A percentile compares a stretch with the other conserved stretches of the same genome.
Conservation (phyloP, 2,888 invertebrate genomes). For the Leptinotarsa rubiginosa region DNA sequence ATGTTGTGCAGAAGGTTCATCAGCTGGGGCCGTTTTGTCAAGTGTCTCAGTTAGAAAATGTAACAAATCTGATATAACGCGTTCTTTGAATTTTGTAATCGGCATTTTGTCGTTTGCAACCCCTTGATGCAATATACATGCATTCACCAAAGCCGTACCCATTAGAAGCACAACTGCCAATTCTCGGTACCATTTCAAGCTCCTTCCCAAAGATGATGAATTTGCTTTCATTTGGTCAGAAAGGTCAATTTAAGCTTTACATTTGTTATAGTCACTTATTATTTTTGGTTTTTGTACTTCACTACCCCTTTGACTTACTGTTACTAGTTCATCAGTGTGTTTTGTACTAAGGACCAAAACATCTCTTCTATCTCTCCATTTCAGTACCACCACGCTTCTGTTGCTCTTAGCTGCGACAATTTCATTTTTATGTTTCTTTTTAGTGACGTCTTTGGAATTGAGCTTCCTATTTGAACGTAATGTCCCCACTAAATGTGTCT, state of each 20-base stretch:
- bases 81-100: not conserved
- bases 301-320: slow-evolving; percentile 32
- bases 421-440: too few species aligned
- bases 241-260: too few species aligned
- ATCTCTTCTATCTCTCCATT: slow-evolving; percentile 51
- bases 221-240: too few species aligned
- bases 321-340: slow-evolving; percentile 47
- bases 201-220: too few species aligned
- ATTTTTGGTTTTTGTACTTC: too few species aligned
- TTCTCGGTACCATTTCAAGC: slow-evolving; percentile 34
- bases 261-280: too few species aligned
- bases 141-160: slow-evolving; percentile 43
- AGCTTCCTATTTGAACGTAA: too few species aligned
- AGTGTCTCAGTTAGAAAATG: slow-evolving; percentile 19
- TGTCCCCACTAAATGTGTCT: too few species aligned
- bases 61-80: not conserved
- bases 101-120: slow-evolving; percentile 24
- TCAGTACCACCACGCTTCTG: too few species aligned
- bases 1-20: slow-evolving; percentile 21
- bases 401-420: too few species aligned
- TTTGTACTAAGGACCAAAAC: slow-evolving; percentile 54
- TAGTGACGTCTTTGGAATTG: too few species aligned
- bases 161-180: slow-evolving; percentile 50
- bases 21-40: slow-evolving; percentile 11
- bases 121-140: slow-evolving; percentile 43